A percentile compares a stretch with the other conserved stretches of the same genome.
phyloP scores from a whole-genome alignment of 2,797 vertebrate species.

The Tragelaphus eurycerus region DNA sequence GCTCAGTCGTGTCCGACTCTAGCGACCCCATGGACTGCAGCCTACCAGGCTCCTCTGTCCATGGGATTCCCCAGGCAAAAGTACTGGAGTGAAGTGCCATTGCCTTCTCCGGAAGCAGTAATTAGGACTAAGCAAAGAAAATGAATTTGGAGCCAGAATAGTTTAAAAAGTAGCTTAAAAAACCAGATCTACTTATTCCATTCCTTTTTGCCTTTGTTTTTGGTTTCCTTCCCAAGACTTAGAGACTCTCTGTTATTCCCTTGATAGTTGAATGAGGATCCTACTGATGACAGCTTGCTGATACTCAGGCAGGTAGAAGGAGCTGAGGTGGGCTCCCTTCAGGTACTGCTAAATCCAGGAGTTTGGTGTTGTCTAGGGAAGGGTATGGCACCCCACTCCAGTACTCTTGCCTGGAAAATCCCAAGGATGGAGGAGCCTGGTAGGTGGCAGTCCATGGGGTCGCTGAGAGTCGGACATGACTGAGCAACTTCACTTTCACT shows the following conservation, averaged over 20 bases:
- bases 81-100: too few species aligned
- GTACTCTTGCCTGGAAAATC: too few species aligned
- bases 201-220: conserved; percentile 13
- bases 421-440: too few species aligned
- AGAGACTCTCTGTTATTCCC: background rate
- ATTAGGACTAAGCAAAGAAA: conserved; percentile 67
- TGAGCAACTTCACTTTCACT: too few species aligned
- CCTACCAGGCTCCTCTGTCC: too few species aligned
- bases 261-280: background rate
- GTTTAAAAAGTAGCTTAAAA: conserved; percentile 62
- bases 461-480: too few species aligned
- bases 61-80: too few species aligned
- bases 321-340: background rate
- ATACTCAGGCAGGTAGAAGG: background rate
- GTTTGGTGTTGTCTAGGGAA: background rate
- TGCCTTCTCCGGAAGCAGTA: background rate
- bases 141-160: conserved; percentile 46
- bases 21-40: too few species aligned
- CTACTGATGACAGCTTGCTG: conserved; percentile 14
- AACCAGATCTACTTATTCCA: conserved; percentile 1
- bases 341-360: background rate
- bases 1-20: too few species aligned
- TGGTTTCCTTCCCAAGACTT: background rate
- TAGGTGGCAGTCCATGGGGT: too few species aligned
- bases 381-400: background rate